Evolutionary conservation across 2,113 vertebrate species (phyloP), one percentile per base, ranked within the genome.

Genomic region (Albula goreensis): DNA sequence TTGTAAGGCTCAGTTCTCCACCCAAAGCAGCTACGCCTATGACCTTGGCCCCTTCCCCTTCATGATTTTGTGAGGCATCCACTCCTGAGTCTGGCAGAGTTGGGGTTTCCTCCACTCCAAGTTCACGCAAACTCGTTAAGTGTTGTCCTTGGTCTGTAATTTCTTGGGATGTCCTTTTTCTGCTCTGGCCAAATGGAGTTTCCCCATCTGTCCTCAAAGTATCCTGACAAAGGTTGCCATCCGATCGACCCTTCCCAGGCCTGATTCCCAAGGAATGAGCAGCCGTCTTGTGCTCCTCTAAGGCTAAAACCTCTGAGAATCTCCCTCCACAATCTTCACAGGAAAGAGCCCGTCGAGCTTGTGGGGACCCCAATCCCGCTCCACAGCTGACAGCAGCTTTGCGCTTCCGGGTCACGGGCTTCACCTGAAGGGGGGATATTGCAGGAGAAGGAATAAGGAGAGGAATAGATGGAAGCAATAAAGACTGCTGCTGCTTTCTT

Each of bases 271-370:
- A 56, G 0, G 93, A 89, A 86, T 96, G 94, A 49, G 93, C 88
- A 0, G 53, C 90, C 0, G 91, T 85, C 89, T 94, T 94, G 89
- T 96, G 95, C 85, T 94, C 92, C 89, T 95, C 94, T 88, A 96
- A 92, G 41, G 92, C 93, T 0, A 93, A 91, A 19, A 94, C 93
- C 25, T 95, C 94, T 41, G 89, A 89, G 74, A 95, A 96, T 60
- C 84, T 91, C 86, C 92, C 92, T 0, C 94, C 95, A 87, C 95
- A 95, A 82, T 96, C 91, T 13, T 95, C 91, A 79, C 95, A 96
- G 78, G 94, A 91, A 50, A 96, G 92, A 25, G 91, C 89, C 56
- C 92, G 91, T 4, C 89, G 93, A 80, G 94, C 91, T 83, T 88
- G 87, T 50, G 90, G 85, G 57, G 93, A 92, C 6, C 93, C 93